phyloP scores from a whole-genome alignment of 2,888 invertebrate genomes.

The Ochlodes sylvanus region DNA sequence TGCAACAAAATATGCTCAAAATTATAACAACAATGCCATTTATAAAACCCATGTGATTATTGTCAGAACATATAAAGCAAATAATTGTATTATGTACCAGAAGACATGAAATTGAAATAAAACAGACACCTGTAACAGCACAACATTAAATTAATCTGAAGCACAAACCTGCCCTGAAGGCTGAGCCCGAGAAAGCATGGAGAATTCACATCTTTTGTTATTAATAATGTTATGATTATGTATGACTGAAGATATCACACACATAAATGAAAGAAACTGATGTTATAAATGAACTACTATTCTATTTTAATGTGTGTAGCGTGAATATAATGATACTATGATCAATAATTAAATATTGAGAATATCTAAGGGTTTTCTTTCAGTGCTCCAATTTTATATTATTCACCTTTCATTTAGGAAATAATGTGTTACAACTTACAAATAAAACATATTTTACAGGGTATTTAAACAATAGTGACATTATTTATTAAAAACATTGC shows the following conservation, averaged over 20 bases:
- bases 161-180: constrained; percentile 30
- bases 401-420: too few species aligned
- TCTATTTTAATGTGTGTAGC: too few species aligned
- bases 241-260: neutral
- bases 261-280: too few species aligned
- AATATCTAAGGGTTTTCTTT: too few species aligned
- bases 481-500: too few species aligned
- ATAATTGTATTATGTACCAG: neutral
- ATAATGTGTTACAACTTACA: too few species aligned
- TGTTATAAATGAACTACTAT: too few species aligned
- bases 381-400: too few species aligned
- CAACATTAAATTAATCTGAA: constrained; percentile 17
- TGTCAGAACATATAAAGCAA: neutral
- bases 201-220: constrained; percentile 32
- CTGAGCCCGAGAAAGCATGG: constrained; percentile 31
- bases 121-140: neutral
- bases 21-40: neutral
- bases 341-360: too few species aligned
- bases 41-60: neutral
- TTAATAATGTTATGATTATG: constrained; percentile 14
- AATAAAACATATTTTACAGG: too few species aligned
- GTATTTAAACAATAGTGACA: too few species aligned
- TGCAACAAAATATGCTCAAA: constrained; percentile 5
- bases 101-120: neutral
- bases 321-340: too few species aligned